Base-by-base conservation (phyloP, 2,797 vertebrate species). In the Lepus oiostolus region DNA sequence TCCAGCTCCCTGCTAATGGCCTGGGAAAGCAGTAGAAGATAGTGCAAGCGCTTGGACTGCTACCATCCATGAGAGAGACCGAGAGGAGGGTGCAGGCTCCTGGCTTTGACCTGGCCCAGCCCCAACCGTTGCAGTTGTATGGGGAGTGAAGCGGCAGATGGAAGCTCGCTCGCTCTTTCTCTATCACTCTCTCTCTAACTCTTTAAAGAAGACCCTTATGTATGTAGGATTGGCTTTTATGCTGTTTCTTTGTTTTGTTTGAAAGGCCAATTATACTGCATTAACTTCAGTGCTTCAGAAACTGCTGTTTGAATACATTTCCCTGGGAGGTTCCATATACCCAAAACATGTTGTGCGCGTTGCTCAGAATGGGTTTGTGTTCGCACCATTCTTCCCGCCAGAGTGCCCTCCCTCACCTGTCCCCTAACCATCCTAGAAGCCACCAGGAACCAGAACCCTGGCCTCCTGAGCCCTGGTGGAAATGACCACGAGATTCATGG, bases 231-330 rank as follows among this genome's bases (percentile, higher is more conserved):
- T 38, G 4, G 54, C 52, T 12, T 68, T 22, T 52, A 12, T 77
- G 77, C n/a, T 52, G 42, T 58, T 92, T 94, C 8, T 90, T 3
- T 77, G 80, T 86, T 94, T 93, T 4, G 81, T 60, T 82, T 54
- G 42, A 87, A 87, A 86, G 17, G 0, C 24, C 60, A 14, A 42
- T 71, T 50, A n/a, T 47, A 79, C 47, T 52, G 14, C 32, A 76
- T 17, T 54, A 75, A 76, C 32, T 91, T 75, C 75, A 91, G 0
- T 85, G 47, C 8, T 19, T 96, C 10, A 17, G n/a, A 79, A 71
- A 76, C 32, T 28, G 8, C n/a, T 81, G 3, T 86, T 74, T 81
- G 47, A 93, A 80, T 81, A 47, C 14, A 24, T 70, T 70, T 5
- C 3, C 35, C 32, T 14, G 22, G 38, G 58, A 67, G 7, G 28